Evolutionary conservation across 2,888 invertebrate genomes (phyloP).

Genomic region (Oxycera nigricornis): DNA sequence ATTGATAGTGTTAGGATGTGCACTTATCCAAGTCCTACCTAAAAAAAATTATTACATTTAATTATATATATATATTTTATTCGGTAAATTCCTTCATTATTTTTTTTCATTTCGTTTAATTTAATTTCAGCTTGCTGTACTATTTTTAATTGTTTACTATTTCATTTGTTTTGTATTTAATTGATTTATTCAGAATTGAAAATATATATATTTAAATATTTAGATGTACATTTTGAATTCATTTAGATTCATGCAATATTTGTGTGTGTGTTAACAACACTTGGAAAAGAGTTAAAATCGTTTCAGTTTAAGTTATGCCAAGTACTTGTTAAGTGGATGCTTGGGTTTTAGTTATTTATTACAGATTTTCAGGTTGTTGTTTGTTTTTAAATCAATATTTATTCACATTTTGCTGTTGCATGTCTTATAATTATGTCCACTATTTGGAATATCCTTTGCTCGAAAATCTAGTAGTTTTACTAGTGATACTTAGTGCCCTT

Average conservation of each 20-base stretch:
- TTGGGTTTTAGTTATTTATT: too few relatives aligned
- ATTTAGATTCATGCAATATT: too few relatives aligned
- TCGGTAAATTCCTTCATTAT: background rate
- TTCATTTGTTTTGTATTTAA: background rate
- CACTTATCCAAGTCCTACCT: background rate
- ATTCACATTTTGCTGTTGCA: background rate
- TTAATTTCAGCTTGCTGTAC: background rate
- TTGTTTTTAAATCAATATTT: background rate
- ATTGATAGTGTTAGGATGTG: background rate
- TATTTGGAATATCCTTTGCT: conserved; percentile 19
- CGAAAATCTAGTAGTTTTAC: background rate
- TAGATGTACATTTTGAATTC: too few relatives aligned
- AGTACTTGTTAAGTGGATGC: too few relatives aligned
- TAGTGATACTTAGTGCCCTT: conserved; percentile 24
- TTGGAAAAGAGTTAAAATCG: too few relatives aligned
- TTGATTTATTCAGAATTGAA: background rate
- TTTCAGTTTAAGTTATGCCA: too few relatives aligned
- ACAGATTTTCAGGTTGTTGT: background rate
- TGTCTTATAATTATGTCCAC: conserved; percentile 21
- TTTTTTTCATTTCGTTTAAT: background rate
- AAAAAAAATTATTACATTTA: too few relatives aligned
- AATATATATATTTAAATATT: background rate
- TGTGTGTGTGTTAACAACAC: too few relatives aligned
- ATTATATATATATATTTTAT: too few relatives aligned
- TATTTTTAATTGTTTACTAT: background rate